Percentiles rank a stretch among this genome's conserved stretches.
Evolutionary conservation across 2,797 vertebrate genomes (phyloP).

Genomic region (Orientallactaga sibirica): DNA sequence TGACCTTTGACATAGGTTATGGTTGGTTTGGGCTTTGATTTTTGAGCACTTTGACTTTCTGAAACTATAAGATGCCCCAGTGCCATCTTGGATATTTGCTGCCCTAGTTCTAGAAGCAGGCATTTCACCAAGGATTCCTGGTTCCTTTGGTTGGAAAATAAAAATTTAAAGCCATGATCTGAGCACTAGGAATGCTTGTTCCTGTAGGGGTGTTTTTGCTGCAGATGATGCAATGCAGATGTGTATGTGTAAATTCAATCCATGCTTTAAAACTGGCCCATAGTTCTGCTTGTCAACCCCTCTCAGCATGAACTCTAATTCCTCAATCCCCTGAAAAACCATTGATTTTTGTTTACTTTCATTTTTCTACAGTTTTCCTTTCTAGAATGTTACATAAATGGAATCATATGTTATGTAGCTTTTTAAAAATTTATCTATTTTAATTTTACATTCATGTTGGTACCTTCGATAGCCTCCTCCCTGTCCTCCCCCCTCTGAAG

Average conservation of each 20-base stretch:
- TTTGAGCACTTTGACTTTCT: neutral
- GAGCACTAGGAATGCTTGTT: neutral
- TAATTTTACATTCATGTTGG: too few relatives aligned
- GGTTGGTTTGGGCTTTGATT: neutral
- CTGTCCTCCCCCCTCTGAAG: too few relatives aligned
- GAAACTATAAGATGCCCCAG: neutral
- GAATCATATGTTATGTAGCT: neutral
- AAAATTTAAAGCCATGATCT: slow-evolving; percentile 21
- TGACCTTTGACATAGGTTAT: neutral
- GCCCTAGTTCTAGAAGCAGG: neutral
- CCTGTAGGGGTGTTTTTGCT: neutral
- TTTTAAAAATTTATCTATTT: neutral
- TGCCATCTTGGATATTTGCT: neutral
- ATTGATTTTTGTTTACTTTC: slow-evolving; percentile 23
- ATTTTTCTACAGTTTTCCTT: slow-evolving; percentile 1
- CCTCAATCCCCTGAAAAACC: neutral
- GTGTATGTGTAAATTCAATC: neutral
- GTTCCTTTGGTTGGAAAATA: neutral
- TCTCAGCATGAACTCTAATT: neutral
- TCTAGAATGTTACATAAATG: neutral
- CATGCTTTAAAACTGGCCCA: neutral
- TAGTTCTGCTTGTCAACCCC: neutral
- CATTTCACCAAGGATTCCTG: neutral
- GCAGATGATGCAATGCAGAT: neutral
- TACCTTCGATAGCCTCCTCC: too few relatives aligned